Evolutionary conservation across 2,113 vertebrate genomes (phyloP).

Genomic region (Pteropus alecto): DNA sequence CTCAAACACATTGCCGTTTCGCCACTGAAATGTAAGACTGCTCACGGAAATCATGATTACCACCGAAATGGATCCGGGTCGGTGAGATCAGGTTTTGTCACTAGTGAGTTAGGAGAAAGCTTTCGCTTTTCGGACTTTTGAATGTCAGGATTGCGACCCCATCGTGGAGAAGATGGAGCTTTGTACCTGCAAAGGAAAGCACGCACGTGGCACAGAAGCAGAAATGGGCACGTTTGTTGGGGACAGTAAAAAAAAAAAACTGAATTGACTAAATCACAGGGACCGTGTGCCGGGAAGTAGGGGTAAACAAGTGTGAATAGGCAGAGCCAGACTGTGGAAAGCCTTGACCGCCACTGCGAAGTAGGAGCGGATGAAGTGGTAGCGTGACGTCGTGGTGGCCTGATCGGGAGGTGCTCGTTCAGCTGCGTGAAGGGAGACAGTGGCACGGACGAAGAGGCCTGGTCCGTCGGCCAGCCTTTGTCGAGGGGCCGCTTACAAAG

Average conservation of each 20-base stretch:
- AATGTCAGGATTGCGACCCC: background rate
- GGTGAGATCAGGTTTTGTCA: background rate
- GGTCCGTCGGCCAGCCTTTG: background rate
- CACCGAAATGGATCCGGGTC: background rate
- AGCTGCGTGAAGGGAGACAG: background rate
- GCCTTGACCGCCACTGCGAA: background rate
- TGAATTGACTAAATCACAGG: background rate
- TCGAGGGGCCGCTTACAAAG: background rate
- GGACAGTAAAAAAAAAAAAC: background rate
- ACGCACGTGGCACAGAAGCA: background rate
- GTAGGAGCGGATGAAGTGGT: background rate
- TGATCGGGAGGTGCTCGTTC: background rate
- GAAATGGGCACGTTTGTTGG: background rate
- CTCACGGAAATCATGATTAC: background rate
- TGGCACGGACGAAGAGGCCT: background rate
- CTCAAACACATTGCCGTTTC: background rate
- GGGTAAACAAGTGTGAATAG: background rate
- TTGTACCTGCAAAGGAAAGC: background rate
- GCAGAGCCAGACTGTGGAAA: background rate
- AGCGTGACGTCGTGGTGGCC: background rate
- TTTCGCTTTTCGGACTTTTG: background rate
- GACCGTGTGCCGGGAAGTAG: background rate
- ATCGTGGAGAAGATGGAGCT: background rate
- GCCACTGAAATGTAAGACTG: background rate
- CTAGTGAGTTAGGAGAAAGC: background rate